Percentiles rank a stretch among this genome's conserved stretches.
Evolutionary conservation across 2,888 invertebrate species (phyloP).

Genomic region (Caenorhabditis macrosperma): DNA sequence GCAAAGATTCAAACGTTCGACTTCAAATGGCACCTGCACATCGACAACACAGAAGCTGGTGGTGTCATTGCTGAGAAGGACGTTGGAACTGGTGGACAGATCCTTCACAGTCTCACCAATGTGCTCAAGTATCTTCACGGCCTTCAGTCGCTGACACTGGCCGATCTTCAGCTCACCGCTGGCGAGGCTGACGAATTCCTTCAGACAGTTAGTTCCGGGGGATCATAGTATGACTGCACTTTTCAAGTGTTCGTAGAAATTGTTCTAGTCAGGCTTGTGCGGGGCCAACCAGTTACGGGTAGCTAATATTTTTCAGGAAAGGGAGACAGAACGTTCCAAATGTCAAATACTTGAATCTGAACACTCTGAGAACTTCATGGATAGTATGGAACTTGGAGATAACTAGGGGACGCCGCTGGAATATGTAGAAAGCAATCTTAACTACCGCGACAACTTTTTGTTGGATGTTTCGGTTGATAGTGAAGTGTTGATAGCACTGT

Average conservation of each 20-base stretch:
- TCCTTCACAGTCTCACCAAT: conserved; percentile 80
- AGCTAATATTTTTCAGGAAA: not conserved
- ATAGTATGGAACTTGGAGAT: no score
- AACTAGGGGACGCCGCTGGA: no score
- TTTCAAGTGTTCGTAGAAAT: not conserved
- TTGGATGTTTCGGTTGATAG: no score
- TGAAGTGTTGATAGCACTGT: no score
- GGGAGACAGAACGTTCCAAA: not conserved
- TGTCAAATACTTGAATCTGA: no score
- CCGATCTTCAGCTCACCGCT: conserved; percentile 87
- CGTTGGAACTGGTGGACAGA: conserved; percentile 86
- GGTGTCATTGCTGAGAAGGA: conserved; percentile 59
- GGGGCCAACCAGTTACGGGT: not conserved
- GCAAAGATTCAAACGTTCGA: conserved; percentile 57
- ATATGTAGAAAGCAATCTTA: no score
- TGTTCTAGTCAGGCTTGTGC: not conserved
- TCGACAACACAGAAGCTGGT: conserved; percentile 62
- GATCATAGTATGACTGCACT: not conserved
- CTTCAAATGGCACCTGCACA: conserved; percentile 77
- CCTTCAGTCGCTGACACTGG: conserved; percentile 85
- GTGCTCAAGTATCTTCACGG: conserved; percentile 85
- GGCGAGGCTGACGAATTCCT: conserved; percentile 86
- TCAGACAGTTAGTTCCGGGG: conserved; percentile 83
- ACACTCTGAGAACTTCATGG: no score
- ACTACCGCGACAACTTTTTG: no score